A percentile compares a stretch with the other conserved stretches of the same genome.
Evolutionary conservation across 2,888 invertebrate species (phyloP).

Genomic region (Drosophila incognita): DNA sequence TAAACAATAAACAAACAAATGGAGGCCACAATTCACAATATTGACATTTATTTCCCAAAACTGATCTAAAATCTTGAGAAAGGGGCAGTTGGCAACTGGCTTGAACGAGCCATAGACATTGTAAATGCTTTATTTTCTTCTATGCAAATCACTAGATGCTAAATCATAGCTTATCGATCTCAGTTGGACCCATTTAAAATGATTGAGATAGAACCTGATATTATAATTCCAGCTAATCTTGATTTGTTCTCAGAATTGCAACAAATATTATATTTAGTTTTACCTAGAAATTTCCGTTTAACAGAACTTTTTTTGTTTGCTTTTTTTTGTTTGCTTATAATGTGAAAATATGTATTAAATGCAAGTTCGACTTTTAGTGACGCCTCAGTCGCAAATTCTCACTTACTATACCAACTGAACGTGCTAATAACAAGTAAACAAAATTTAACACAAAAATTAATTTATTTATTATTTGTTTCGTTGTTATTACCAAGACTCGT

Average conservation of each 20-base stretch:
- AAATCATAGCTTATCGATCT: background rate
- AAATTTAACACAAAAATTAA: background rate
- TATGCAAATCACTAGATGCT: background rate
- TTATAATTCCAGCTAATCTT: background rate
- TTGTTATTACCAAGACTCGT: constrained; percentile 4
- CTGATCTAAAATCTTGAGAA: background rate
- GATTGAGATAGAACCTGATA: background rate
- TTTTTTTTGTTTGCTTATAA: background rate
- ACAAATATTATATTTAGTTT: background rate
- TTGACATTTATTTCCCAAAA: background rate
- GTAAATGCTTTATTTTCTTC: too few relatives aligned
- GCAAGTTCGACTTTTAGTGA: background rate
- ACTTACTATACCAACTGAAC: background rate
- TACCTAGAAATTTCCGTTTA: background rate
- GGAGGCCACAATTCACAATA: background rate
- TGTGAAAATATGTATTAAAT: background rate
- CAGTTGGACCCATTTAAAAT: background rate
- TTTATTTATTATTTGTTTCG: too few relatives aligned
- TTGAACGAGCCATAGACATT: background rate
- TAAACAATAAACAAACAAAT: constrained; percentile 2
- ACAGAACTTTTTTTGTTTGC: background rate
- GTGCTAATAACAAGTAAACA: background rate
- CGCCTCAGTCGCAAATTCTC: background rate
- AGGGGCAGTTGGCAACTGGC: background rate
- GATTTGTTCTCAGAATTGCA: background rate